Evolutionary conservation across 2,797 vertebrate species (phyloP).

Genomic region (Micropoecilia bifurca): DNA sequence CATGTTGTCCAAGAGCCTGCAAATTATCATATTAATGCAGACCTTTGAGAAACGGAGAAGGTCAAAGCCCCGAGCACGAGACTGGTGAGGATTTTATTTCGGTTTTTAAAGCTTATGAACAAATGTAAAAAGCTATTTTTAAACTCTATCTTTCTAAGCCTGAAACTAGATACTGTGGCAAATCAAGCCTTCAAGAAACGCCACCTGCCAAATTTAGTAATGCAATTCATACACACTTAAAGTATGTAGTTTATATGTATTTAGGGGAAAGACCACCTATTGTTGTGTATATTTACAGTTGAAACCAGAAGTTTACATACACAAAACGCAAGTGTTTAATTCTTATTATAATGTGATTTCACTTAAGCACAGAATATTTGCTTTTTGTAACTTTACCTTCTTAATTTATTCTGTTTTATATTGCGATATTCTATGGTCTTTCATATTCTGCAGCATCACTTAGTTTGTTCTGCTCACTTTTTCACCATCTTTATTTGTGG

Average conservation of each 20-base stretch:
- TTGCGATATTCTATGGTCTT: neutral
- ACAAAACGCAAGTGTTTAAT: neutral
- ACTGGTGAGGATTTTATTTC: neutral
- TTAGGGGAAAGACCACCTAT: neutral
- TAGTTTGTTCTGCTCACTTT: neutral
- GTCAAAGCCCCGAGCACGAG: neutral
- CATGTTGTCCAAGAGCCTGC: neutral
- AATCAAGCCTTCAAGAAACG: neutral
- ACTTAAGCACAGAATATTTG: neutral
- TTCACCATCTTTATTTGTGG: neutral
- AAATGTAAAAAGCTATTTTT: neutral
- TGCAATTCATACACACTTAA: neutral
- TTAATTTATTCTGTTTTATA: neutral
- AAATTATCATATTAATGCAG: neutral
- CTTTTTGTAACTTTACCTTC: neutral
- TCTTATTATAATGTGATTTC: neutral
- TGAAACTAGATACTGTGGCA: neutral
- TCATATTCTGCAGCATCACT: neutral
- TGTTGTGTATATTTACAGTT: neutral
- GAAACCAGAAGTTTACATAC: neutral
- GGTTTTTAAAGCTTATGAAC: neutral
- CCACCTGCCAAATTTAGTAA: neutral
- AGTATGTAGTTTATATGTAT: neutral
- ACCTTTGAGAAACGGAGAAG: slow-evolving; percentile 12
- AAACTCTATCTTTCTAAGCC: neutral